These are phyloP conservation scores for Scartelaos histophorus DNA, from an alignment of 2,113 vertebrate species.

Conservation along the genomic window DNA sequence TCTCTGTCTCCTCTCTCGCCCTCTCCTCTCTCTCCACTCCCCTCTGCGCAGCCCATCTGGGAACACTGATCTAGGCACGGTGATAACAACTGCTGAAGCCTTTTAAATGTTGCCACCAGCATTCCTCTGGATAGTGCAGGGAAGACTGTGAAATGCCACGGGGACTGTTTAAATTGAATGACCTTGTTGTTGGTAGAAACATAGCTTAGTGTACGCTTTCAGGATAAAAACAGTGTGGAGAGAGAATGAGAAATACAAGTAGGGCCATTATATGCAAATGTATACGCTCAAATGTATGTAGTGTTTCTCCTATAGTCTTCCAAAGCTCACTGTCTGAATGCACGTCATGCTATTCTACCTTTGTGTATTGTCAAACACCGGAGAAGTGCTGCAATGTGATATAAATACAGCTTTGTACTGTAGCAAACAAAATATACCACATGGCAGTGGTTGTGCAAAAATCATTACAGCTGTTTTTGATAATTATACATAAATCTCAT, in stretches of 20 bases:
- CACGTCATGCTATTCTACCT: not conserved
- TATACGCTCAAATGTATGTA: not conserved
- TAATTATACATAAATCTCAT: not conserved
- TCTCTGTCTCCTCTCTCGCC: not conserved
- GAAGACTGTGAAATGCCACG: conserved; percentile 47
- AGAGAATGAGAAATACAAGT: not conserved
- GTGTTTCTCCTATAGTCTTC: not conserved
- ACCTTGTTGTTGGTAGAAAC: conserved; percentile 27
- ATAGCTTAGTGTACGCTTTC: conserved; percentile 23
- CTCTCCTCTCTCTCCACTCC: conserved; percentile 27
- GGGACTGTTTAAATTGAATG: conserved; percentile 39
- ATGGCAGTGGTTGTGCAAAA: not conserved
- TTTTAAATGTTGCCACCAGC: conserved; percentile 59
- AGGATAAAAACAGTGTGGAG: not conserved
- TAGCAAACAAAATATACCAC: not conserved
- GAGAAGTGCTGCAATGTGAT: not conserved
- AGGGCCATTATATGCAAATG: not conserved
- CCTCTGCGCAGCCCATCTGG: conserved; percentile 52
- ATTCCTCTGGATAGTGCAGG: conserved; percentile 40
- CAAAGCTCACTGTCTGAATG: not conserved
- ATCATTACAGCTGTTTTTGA: not conserved
- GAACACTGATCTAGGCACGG: conserved; percentile 50
- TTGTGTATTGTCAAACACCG: not conserved
- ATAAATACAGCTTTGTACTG: not conserved
- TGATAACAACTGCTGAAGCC: conserved; percentile 56